Base-by-base conservation (phyloP, 2,113 vertebrate genomes). In the Melanostigma gelatinosum region DNA sequence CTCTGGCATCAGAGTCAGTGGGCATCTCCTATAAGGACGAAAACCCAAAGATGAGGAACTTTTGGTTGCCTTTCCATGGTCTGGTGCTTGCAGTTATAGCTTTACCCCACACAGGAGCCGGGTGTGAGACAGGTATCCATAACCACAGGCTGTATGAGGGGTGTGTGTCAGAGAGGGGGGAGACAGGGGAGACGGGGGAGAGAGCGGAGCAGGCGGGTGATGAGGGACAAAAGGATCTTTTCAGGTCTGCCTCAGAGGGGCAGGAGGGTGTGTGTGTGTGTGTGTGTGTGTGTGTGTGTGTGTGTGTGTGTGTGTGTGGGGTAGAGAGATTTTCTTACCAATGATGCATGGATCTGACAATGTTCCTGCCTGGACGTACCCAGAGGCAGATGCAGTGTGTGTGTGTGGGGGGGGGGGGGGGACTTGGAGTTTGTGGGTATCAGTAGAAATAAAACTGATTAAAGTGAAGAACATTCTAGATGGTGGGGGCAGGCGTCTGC, bases 341-440 rank as follows among this genome's bases (percentile, higher is more conserved):
- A 86, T 95, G 93, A 95, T 95, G 92, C 93, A 94, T 95, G 89
- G 91, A 91, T 90, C 93, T 94, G 92, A 95, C 94, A 95, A 91
- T 87, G 92, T 90, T 92, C 85, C 86, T 91, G 90, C 85, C 87
- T 82, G 83, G 88, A 84, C 3, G 44, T 88, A 88, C 87, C 93
- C 85, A 87, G 84, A 88, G 92, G 91, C 88, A 90, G 79, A 85
- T 79, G 70, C 66, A 85, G 65, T 72, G 78, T n/a, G 64, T 60
- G 77, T 77, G 83, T 83, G 36, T 64, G 61, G 50, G 65, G 68
- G 61, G 48, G 70, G 64, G 42, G 48, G 52, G 50, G 40, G 67
- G 38, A 2, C 34, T 58, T 61, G 24, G 24, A 32, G 72, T 67
- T 48, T 44, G 55, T 29, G 70, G 67, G 40, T 75, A 12, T 66